Evolutionary conservation across 2,797 vertebrate genomes (phyloP).

Genomic region (Pogonophryne albipinna): DNA sequence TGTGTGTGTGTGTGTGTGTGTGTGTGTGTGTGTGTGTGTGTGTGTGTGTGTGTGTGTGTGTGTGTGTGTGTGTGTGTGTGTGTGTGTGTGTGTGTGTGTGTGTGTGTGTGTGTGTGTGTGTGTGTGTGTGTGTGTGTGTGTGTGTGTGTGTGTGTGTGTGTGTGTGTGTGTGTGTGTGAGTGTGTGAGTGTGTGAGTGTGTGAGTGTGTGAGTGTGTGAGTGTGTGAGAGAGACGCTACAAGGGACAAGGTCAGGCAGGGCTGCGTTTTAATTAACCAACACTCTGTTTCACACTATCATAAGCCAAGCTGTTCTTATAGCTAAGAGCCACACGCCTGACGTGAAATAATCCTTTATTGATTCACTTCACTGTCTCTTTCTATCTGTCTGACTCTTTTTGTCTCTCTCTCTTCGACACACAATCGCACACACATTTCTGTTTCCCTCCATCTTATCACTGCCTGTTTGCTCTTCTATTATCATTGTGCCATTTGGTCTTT

Average conservation of each 20-base stretch:
- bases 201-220: no score
- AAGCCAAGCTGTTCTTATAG: slow-evolving; percentile 31
- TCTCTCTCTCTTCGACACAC: neutral
- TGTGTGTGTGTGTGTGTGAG: no score
- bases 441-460: slow-evolving; percentile 34
- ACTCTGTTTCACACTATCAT: slow-evolving; percentile 45
- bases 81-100: no score
- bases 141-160: no score
- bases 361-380: slow-evolving; percentile 46
- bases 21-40: no score
- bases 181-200: no score
- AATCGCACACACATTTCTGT: slow-evolving; percentile 5
- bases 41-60: no score
- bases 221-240: no score
- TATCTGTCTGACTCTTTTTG: slow-evolving; percentile 18
- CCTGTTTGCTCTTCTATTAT: slow-evolving; percentile 38
- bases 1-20: no score
- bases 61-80: no score
- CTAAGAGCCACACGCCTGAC: slow-evolving; percentile 26
- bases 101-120: no score
- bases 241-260: slow-evolving; percentile 46
- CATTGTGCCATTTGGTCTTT: slow-evolving; percentile 18
- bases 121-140: no score
- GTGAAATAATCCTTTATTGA: slow-evolving; percentile 54
- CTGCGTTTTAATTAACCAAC: slow-evolving; percentile 62